Evolutionary conservation across 2,797 vertebrate species (phyloP).

Genomic region (Alca torda): DNA sequence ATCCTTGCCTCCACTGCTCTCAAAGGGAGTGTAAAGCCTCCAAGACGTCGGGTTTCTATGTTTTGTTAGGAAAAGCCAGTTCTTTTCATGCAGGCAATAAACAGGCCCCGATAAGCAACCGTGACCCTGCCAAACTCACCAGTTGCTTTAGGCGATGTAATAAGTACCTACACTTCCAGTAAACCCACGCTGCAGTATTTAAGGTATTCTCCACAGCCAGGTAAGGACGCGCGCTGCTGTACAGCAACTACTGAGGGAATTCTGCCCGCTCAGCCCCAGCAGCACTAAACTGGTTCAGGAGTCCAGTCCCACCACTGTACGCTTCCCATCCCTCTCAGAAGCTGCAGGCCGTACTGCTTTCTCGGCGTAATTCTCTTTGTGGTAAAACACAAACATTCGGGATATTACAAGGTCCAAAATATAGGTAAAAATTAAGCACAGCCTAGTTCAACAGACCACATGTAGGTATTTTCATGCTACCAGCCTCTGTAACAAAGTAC

Average conservation of each 20-base stretch:
- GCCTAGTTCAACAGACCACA: neutral
- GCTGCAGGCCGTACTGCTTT: neutral
- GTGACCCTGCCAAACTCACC: slow-evolving; percentile 8
- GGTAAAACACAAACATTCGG: neutral
- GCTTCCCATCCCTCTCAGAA: neutral
- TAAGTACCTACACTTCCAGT: neutral
- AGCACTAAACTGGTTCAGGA: neutral
- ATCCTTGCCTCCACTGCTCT: neutral
- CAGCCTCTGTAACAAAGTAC: neutral
- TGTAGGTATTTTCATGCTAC: neutral
- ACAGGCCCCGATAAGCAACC: neutral
- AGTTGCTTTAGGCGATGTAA: neutral
- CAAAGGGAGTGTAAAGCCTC: neutral
- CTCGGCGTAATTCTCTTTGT: neutral
- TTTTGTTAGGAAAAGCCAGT: neutral
- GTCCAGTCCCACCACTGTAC: neutral
- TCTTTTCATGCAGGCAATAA: neutral
- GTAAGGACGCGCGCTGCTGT: neutral
- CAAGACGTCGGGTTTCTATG: fast-evolving
- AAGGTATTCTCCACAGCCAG: neutral
- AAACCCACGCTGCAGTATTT: neutral
- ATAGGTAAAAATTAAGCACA: neutral
- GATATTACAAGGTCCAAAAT: neutral
- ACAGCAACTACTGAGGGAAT: neutral
- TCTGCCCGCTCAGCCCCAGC: neutral